These are phyloP conservation scores for Meloidogyne chitwoodi DNA, from an alignment of 1,140 invertebrate species.

Conservation along the genomic window DNA sequence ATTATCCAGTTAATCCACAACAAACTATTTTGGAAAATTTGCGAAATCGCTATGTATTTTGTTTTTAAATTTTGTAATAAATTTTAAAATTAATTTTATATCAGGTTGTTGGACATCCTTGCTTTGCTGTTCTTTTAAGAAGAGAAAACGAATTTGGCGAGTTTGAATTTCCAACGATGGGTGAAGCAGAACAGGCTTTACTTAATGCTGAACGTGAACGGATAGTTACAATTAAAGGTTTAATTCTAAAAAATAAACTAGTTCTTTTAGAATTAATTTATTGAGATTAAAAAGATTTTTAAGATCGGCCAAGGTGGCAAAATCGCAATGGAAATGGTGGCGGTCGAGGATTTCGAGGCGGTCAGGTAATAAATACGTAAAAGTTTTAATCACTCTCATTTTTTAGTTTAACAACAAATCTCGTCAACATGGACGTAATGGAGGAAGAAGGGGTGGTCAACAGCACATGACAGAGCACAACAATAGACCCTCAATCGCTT, in stretches of 20 bases:
- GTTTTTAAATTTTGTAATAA: background rate
- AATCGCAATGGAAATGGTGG: background rate
- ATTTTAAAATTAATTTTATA: background rate
- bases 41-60: conserved; percentile 6
- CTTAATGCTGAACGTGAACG: background rate
- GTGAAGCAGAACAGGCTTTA: conserved; percentile 11
- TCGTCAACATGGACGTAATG: background rate
- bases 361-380: background rate
- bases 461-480: background rate
- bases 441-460: background rate
- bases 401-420: background rate
- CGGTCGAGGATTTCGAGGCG: background rate
- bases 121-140: conserved; percentile 7
- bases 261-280: background rate
- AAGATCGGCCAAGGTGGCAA: background rate
- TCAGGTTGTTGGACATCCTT: conserved; percentile 11
- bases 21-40: conserved; percentile 22
- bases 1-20: conserved; percentile 12
- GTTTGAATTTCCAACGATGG: conserved; percentile 11
- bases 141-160: conserved; percentile 9
- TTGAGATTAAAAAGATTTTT: background rate
- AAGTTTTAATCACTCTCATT: no score
- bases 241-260: background rate
- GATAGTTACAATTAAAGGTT: background rate
- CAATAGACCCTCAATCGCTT: no score